Evolutionary conservation across 2,888 invertebrate species (phyloP), one percentile per base, ranked within the genome.

Genomic region (Epistrophella euchroma): DNA sequence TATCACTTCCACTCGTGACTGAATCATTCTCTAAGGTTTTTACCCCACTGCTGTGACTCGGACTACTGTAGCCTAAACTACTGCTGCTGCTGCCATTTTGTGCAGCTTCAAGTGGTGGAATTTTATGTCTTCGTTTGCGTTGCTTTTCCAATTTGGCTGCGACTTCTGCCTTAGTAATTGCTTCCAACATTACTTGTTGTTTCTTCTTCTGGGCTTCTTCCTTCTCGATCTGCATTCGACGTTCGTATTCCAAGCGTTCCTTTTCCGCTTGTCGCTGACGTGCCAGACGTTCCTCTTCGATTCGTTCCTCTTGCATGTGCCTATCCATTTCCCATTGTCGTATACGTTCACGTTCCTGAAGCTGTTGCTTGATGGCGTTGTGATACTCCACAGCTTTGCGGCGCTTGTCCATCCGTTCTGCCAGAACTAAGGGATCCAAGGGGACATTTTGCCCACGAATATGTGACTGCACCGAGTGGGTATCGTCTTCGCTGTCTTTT

Each of bases 401-500:
- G 32, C 97, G 94, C 91, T 95, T 96, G 80, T 95, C 94, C 93
- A 97, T 97, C 88, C 97, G 94, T 91, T 98, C 97, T 10, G 96
- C 96, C 88, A 96, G 93, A 72, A 96, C 95, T 88, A 95, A 94
- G 2, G 96, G 96, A 91, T 98, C 97, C 75, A 97, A 91, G 0
- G 96, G 96, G 17, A 96, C 95, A 92, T 97, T 97, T 93, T 98
- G 98, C 10, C 98, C 98, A 88, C 97, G 94, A 58, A 97, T 93
- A 92, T 95, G 96, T 70, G 90, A 93, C 88, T 91, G 91, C 80
- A 91, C 73, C 0, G 92, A 92, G 45, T 91, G 91, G 0, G 88
- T 88, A 76, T 92, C 92, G 52, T 92, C 90, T 91, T 93, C 90
- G 91, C 94, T 92, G 76, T 94, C 93, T 72, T 93, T 93, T 2